Base-by-base conservation (phyloP, 2,113 vertebrate species). In the Passerina amoena region DNA sequence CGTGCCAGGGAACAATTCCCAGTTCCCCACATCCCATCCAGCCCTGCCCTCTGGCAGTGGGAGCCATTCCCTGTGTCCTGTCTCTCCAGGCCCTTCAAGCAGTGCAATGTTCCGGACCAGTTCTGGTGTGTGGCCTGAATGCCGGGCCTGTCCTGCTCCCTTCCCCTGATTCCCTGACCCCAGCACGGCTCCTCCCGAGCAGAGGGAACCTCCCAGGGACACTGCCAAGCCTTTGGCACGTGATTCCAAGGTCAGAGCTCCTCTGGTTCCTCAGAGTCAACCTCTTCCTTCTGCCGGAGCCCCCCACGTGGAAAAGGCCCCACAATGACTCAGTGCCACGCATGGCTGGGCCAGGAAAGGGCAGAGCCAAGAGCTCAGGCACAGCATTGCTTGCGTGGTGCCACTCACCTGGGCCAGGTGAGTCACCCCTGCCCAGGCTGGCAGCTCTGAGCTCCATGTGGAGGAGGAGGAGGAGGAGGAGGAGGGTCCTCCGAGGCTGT, bases 311-410 rank as follows among this genome's bases (percentile, higher is more conserved):
- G 37, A 60, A 37, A 65, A 71, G 42, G 3, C 12, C 42, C 15
- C 50, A 10, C 45, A 15, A 1, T 1, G 11, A 1, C 22, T 6
- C 4, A 2, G 4, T 45, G 5, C 47, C 8, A 7, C 1, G 20
- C 3, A 0, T 1, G n/a, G 5, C 22, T 11, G 6, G 51, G 53
- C 24, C 27, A 28, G 40, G 21, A 25, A 22, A n/a, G 3, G 22
- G 12, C 42, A 10, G 38, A 50, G 3, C 1, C 3, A 31, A 27
- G 38, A 42, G 38, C 31, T 86, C 28, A 17, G 42, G 37, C 33
- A 5, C 28, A 28, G 38, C 31, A 0, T 7, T 80, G 59, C 11
- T 3, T 8, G 33, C 35, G 28, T 5, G 48, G 21, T 7, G 22
- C 48, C 50, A 4, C 23, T 5, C 23, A 3, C 7, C 30, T 23